Percentiles rank a stretch among this genome's conserved stretches.
These are phyloP conservation scores for Noctuana brunneofusca DNA, from an alignment of 2,888 invertebrate species.

Conservation along the genomic window DNA sequence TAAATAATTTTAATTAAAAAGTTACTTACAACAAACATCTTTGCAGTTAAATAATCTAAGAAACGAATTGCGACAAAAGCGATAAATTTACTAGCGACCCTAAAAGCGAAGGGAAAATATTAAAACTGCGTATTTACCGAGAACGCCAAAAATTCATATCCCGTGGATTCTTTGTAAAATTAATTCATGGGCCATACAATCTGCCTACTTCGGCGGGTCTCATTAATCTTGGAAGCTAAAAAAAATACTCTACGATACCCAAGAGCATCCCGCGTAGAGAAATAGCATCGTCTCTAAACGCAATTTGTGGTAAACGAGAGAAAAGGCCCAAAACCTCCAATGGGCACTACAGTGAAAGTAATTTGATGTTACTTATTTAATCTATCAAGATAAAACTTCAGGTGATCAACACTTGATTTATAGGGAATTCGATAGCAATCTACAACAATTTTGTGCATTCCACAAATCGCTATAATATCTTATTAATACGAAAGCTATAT, in stretches of 20 bases:
- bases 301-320: slow-evolving; percentile 35
- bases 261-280: slow-evolving; percentile 12
- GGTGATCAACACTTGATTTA: too few relatives aligned
- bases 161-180: slow-evolving; percentile 45
- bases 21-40: not conserved
- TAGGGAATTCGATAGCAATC: too few relatives aligned
- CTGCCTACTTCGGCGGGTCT: slow-evolving; percentile 47
- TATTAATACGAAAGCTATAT: too few relatives aligned
- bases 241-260: slow-evolving; percentile 39
- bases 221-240: slow-evolving; percentile 54
- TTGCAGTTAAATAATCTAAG: not conserved
- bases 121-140: slow-evolving; percentile 20
- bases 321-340: slow-evolving; percentile 4
- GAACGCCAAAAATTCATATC: slow-evolving; percentile 29
- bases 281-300: slow-evolving; percentile 22
- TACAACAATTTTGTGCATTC: too few relatives aligned
- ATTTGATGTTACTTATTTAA: slow-evolving; percentile 19
- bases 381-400: too few relatives aligned
- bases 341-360: slow-evolving; percentile 14
- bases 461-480: too few relatives aligned
- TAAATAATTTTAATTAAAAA: too few relatives aligned
- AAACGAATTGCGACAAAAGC: slow-evolving; percentile 14
- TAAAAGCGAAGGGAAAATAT: slow-evolving; percentile 13
- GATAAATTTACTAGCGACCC: slow-evolving; percentile 12
- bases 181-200: slow-evolving; percentile 53